Evolutionary conservation across 2,797 vertebrate species (phyloP).

Genomic region (Eutrigla gurnardus): DNA sequence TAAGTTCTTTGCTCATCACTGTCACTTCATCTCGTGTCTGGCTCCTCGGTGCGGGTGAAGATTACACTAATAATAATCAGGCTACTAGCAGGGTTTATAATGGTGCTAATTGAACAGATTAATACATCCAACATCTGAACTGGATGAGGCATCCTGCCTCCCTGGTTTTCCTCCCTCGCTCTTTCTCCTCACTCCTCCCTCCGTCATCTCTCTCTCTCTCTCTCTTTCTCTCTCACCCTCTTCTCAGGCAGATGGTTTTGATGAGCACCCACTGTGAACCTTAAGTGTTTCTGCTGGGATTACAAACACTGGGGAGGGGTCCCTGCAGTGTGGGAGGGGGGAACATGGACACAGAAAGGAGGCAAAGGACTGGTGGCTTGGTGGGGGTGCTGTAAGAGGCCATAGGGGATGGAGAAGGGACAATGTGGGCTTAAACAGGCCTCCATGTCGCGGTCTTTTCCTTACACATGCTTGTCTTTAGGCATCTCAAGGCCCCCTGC

Average conservation of each 20-base stretch:
- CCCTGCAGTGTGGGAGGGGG: constrained; percentile 77
- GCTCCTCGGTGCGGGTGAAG: constrained; percentile 88
- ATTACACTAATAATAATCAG: constrained; percentile 97
- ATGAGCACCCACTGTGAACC: constrained; percentile 99
- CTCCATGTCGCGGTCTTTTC: constrained; percentile 76
- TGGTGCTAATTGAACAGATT: constrained; percentile 99
- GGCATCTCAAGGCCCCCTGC: constrained; percentile 77
- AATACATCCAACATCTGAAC: constrained; percentile 86
- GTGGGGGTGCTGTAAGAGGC: constrained; percentile 79
- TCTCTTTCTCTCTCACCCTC: constrained; percentile 87
- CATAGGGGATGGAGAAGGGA: constrained; percentile 74
- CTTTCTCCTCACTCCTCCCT: constrained; percentile 47
- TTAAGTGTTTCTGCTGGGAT: constrained; percentile 99
- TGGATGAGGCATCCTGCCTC: constrained; percentile 64
- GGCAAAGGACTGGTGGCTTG: constrained; percentile 76
- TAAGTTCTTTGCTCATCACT: constrained; percentile 33
- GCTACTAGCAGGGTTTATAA: constrained; percentile 96
- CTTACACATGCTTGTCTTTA: constrained; percentile 81
- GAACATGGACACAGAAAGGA: constrained; percentile 76
- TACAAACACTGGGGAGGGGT: constrained; percentile 94
- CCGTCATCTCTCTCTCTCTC: constrained; percentile 67
- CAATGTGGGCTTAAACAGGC: constrained; percentile 85
- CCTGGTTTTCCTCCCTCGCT: constrained; percentile 63
- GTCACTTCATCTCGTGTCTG: constrained; percentile 15
- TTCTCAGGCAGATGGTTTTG: constrained; percentile 99